Evolutionary conservation across 2,888 invertebrate species (phyloP).

Genomic region (Acleris literana): DNA sequence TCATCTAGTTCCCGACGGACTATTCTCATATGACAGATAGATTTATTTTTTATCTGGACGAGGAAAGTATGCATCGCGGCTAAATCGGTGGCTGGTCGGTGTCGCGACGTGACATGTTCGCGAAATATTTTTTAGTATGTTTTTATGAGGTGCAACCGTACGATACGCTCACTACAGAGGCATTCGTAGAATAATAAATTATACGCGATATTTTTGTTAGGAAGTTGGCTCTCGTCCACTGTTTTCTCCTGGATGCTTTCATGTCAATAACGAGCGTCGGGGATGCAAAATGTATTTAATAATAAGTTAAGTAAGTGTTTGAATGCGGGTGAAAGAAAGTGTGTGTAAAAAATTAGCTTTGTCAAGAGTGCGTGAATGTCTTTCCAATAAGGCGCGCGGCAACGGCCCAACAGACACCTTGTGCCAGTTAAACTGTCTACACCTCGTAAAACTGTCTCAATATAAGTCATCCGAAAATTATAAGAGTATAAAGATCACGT

Average conservation of each 20-base stretch:
- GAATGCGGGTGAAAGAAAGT: too few species aligned
- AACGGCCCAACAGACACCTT: constrained; percentile 45
- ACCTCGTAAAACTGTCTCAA: constrained; percentile 73
- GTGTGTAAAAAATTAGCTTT: not conserved
- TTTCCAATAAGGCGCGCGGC: constrained; percentile 37
- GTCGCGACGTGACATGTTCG: constrained; percentile 51
- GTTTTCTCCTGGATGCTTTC: constrained; percentile 62
- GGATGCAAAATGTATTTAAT: constrained; percentile 48
- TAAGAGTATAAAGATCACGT: constrained; percentile 60
- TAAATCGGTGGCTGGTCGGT: constrained; percentile 55
- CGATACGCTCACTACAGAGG: constrained; percentile 64
- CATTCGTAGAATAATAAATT: constrained; percentile 80
- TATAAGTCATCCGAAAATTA: constrained; percentile 64
- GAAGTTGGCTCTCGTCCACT: constrained; percentile 76
- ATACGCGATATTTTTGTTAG: constrained; percentile 78
- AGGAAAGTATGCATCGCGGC: constrained; percentile 61
- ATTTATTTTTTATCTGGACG: constrained; percentile 54
- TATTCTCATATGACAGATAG: constrained; percentile 62
- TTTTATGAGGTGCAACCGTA: constrained; percentile 80
- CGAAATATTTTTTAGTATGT: constrained; percentile 71
- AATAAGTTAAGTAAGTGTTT: constrained; percentile 20
- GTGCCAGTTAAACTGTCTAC: constrained; percentile 66
- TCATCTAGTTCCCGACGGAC: constrained; percentile 55
- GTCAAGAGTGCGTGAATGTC: not conserved
- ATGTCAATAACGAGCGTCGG: constrained; percentile 65